Percentiles rank a stretch among this genome's conserved stretches.
Conservation (phyloP, 2,113 vertebrate species). For the Hemichromis elongatus region DNA sequence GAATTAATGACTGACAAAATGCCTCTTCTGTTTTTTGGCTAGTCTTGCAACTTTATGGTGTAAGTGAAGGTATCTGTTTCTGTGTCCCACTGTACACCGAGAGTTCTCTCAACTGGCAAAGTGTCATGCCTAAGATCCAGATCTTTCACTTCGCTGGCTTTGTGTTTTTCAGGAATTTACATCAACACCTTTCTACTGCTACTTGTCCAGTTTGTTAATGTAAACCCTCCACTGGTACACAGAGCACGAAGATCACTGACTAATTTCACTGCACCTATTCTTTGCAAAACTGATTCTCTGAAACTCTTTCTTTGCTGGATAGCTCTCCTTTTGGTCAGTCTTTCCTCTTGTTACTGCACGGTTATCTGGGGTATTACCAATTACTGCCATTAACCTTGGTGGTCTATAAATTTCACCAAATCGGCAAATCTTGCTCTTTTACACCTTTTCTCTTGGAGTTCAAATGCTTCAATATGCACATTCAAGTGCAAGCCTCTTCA, state of each 20-base stretch:
- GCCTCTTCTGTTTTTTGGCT: not conserved
- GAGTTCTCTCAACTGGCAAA: not conserved
- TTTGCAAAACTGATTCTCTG: too few species aligned
- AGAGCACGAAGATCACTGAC: not conserved
- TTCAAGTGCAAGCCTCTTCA: too few species aligned
- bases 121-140: not conserved
- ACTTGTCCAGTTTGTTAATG: not conserved
- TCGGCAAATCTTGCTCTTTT: too few species aligned
- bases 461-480: too few species aligned
- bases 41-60: not conserved
- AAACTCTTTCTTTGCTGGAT: too few species aligned
- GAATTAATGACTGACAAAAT: not conserved
- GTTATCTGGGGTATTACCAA: too few species aligned
- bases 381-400: too few species aligned
- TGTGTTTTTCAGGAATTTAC: not conserved
- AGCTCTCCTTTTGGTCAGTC: too few species aligned
- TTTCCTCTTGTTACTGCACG: too few species aligned
- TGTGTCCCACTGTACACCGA: not conserved
- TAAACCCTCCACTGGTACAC: not conserved
- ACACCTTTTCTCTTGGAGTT: too few species aligned
- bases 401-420: too few species aligned
- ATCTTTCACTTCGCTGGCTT: not conserved
- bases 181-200: rapidly evolving
- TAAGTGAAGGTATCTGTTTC: not conserved
- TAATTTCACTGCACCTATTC: not conserved